Conservation (phyloP, 1,140 invertebrate species). For the fruit fly (Drosophila melanogaster) region DNA sequence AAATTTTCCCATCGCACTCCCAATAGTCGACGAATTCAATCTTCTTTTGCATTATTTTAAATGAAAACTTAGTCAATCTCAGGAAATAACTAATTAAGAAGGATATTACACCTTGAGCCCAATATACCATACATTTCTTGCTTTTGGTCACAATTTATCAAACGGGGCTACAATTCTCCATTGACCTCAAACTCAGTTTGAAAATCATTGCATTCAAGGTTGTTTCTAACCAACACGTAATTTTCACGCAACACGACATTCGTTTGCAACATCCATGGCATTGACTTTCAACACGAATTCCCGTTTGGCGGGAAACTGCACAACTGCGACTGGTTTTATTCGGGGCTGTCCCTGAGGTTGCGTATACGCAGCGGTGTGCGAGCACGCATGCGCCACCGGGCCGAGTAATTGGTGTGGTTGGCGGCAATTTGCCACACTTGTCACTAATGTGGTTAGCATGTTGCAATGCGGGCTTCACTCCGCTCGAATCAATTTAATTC, state of each 20-base stretch:
- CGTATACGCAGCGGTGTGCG: slow-evolving; percentile 64
- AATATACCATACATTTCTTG: too few species aligned
- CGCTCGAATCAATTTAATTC: slow-evolving; percentile 53
- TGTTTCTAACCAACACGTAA: slow-evolving; percentile 23
- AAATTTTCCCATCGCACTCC: too few species aligned
- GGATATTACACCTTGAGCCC: too few species aligned
- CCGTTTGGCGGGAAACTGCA: slow-evolving; percentile 42
- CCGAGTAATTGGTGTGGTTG: slow-evolving; percentile 31
- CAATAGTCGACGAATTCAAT: too few species aligned
- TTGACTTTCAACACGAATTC: slow-evolving; percentile 43
- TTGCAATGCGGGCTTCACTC: slow-evolving; percentile 37
- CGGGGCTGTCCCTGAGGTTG: slow-evolving; percentile 49
- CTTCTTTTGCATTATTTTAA: too few species aligned
- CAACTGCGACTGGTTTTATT: slow-evolving; percentile 60
- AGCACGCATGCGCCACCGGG: slow-evolving; percentile 42
- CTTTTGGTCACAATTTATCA: too few species aligned
- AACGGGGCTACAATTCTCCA: not conserved
- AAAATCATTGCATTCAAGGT: slow-evolving; percentile 14
- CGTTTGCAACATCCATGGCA: slow-evolving; percentile 22
- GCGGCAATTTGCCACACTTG: slow-evolving; percentile 55
- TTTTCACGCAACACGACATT: slow-evolving; percentile 42
- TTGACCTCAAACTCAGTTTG: slow-evolving; percentile 10
- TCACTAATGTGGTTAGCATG: slow-evolving; percentile 58
- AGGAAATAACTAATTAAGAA: too few species aligned
- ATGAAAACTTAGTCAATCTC: too few species aligned